Conservation (phyloP, 2,797 vertebrate genomes). For the Anomalospiza imberbis region DNA sequence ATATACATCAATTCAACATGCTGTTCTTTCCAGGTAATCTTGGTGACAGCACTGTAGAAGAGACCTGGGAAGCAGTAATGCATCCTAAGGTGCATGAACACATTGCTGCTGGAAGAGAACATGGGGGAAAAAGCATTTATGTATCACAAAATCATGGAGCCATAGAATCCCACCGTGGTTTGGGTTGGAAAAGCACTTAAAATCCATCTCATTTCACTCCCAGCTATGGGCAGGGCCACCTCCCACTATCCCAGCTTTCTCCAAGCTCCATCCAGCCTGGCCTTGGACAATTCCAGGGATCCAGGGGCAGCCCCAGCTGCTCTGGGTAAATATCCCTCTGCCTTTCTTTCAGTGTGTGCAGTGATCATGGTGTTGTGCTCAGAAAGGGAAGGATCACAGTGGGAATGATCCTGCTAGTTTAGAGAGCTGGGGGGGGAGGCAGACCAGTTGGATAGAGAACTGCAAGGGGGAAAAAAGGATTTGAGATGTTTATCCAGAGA, state of each 20-base stretch:
- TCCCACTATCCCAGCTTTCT: neutral
- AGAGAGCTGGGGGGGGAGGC: neutral
- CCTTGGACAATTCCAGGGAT: neutral
- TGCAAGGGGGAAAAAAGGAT: neutral
- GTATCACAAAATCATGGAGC: neutral
- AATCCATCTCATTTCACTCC: neutral
- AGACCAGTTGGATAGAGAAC: neutral
- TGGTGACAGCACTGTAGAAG: neutral
- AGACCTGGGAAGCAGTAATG: neutral
- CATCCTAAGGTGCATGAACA: neutral
- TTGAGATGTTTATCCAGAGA: neutral
- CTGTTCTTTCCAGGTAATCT: neutral
- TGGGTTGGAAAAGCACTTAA: neutral
- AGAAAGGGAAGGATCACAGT: neutral
- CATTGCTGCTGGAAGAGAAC: neutral
- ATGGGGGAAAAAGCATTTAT: rapidly evolving
- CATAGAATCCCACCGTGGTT: neutral
- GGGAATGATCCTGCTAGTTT: neutral
- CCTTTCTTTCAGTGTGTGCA: neutral
- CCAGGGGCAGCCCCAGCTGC: neutral
- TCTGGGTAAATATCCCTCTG: neutral
- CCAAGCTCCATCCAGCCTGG: neutral
- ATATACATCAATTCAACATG: neutral
- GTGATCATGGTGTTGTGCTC: neutral
- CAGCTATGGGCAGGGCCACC: neutral